Evolutionary conservation across 1,140 invertebrate genomes (phyloP).

Genomic region (Globodera rostochiensis): DNA sequence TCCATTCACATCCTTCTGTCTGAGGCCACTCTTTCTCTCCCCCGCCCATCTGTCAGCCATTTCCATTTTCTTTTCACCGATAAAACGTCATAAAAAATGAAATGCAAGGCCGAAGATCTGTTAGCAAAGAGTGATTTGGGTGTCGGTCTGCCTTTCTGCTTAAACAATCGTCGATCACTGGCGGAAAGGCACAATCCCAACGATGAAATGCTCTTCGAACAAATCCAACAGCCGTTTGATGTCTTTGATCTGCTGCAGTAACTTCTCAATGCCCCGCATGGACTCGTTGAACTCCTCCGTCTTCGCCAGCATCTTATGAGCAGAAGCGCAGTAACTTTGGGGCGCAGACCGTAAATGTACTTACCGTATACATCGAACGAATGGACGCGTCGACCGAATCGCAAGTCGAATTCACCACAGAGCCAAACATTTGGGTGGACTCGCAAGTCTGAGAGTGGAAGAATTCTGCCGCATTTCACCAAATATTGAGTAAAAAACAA

Average conservation of each 20-base stretch:
- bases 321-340: not conserved
- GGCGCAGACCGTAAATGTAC: constrained; percentile 2
- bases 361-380: constrained; percentile 48
- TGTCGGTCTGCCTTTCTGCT: no score
- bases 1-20: not conserved
- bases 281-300: constrained; percentile 39
- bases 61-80: not conserved
- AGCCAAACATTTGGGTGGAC: constrained; percentile 44
- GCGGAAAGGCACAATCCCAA: not conserved
- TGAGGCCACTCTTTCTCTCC: not conserved
- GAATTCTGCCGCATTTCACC: no score
- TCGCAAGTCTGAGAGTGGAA: constrained; percentile 32
- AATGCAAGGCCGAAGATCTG: not conserved
- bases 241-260: constrained; percentile 47
- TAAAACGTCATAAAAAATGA: not conserved
- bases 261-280: constrained; percentile 38
- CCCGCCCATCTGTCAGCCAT: not conserved
- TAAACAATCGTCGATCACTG: not conserved
- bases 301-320: constrained; percentile 48
- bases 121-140: no score
- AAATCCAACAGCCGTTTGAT: constrained; percentile 35
- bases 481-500: no score
- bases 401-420: constrained; percentile 41
- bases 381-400: constrained; percentile 45
- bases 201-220: constrained; percentile 35